Evolutionary conservation across 1,140 invertebrate species (phyloP), one percentile per base, ranked within the genome.

Genomic region (Lepeophtheirus salmonis): DNA sequence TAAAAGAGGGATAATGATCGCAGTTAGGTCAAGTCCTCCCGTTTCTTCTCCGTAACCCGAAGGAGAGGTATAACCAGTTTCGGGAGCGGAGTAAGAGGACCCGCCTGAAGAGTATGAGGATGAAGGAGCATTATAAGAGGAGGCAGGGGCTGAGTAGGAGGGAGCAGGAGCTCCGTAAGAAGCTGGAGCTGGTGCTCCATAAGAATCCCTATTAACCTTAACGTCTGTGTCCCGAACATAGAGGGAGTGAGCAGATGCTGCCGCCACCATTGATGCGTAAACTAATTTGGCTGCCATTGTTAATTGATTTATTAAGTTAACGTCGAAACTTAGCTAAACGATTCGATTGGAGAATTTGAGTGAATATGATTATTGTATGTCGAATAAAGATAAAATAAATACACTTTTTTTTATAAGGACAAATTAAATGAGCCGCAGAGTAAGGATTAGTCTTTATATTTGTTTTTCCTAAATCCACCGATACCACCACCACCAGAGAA

Each of bases 81-180:
- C 57, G 18, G 57, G 57, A 18, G 57, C 6, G 49, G 23, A 24
- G 20, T 60, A 60, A 16, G 57, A 60, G 17, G 30, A 12, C 4
- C 14, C 50, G 2, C 21, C 21, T 3, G 57, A 3, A 16, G 23
- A 20, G 30, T 60, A 60, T 16, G 57, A 60, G 23, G 16, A 1
- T 14, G 23, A 17, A 1, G 57, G 26, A 23, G 57, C 30, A 16
- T 14, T 14, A 24, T 60, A 60, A 60, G 57, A 60, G 50, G 57
- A 21, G 50, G 57, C 57, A 50, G 57, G 57, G 14, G 57, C 57
- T 20, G 30, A 20, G 49, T 60, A 60, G 2, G 57, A 60, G 3
- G 41, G 30, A 50, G 57, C 57, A 51, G 57, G 57, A 23, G 26
- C 22, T n/a, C 16, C 2, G 23, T 57, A 57, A 21, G 56, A 57